A percentile compares a stretch with the other conserved stretches of the same genome.
phyloP scores from a whole-genome alignment of 37 sponge, comb jelly and placozoan species.

The Oscarella lobularis region DNA sequence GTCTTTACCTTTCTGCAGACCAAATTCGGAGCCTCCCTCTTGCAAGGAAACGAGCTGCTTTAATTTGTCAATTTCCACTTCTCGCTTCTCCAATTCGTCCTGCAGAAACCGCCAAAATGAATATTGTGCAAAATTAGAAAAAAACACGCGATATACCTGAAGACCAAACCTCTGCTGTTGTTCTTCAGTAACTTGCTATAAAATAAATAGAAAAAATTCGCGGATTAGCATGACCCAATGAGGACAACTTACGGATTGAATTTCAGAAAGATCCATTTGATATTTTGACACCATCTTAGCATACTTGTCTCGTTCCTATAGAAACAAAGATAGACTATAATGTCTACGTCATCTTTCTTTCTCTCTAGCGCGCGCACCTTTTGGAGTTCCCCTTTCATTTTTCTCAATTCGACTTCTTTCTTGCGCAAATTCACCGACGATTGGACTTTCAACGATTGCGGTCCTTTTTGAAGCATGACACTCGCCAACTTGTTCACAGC shows the following conservation, averaged over 20 bases:
- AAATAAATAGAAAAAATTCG: slow-evolving; percentile 1
- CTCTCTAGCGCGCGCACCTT: background rate
- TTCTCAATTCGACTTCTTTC: background rate
- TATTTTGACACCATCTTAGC: slow-evolving; percentile 17
- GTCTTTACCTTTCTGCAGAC: no score
- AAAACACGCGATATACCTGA: slow-evolving; percentile 13
- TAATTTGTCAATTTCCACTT: background rate
- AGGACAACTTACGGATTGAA: slow-evolving; percentile 21
- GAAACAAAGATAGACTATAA: no score
- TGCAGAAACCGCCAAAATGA: background rate
- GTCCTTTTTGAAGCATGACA: background rate
- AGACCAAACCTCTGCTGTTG: slow-evolving; percentile 53
- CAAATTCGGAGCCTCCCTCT: no score
- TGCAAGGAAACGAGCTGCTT: background rate
- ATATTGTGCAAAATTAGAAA: background rate
- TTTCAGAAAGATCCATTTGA: slow-evolving; percentile 46
- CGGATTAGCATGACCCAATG: no score
- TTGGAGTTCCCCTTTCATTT: background rate
- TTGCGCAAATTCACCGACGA: background rate
- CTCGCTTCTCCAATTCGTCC: background rate
- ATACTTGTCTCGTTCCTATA: slow-evolving; percentile 18
- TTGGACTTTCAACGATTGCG: background rate
- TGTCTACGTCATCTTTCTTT: no score
- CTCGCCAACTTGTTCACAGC: background rate
- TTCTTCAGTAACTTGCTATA: slow-evolving; percentile 57